Evolutionary conservation across 1,140 invertebrate species (phyloP).

Genomic region (Caenorhabditis tropicalis): DNA sequence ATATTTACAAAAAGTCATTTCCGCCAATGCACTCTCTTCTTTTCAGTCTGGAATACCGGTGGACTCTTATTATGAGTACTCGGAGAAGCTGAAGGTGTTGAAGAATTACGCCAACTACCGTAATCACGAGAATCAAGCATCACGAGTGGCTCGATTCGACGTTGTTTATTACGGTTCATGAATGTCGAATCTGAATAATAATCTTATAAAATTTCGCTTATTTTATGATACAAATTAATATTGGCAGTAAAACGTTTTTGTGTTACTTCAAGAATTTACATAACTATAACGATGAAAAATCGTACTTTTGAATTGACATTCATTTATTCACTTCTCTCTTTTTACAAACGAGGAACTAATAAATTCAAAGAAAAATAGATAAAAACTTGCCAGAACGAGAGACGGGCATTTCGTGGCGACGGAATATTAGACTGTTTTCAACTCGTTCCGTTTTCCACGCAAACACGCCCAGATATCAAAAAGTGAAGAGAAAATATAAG

Average conservation of each 20-base stretch:
- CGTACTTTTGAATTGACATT: neutral
- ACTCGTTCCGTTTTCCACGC: conserved; percentile 26
- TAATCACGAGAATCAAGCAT: conserved; percentile 1
- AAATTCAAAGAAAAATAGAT: neutral
- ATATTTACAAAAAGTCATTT: neutral
- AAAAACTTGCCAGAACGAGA: neutral
- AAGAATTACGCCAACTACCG: neutral
- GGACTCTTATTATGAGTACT: conserved; percentile 2
- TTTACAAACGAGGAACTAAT: neutral
- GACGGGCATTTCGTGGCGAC: neutral
- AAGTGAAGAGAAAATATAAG: neutral
- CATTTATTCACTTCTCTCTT: neutral
- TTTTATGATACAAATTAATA: too few relatives aligned
- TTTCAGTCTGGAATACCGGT: conserved; percentile 15
- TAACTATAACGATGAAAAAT: too few relatives aligned
- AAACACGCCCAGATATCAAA: conserved; percentile 8
- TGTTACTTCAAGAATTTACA: too few relatives aligned
- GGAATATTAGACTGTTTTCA: conserved; percentile 6
- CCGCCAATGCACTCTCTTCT: conserved; percentile 42
- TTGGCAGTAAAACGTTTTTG: too few relatives aligned
- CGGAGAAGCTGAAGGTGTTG: neutral
- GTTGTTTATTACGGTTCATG: neutral
- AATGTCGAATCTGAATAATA: neutral
- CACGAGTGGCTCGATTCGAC: neutral
- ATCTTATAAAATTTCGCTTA: too few relatives aligned